phyloP scores from a whole-genome alignment of 1,140 invertebrate species.

The Zophobas morio region DNA sequence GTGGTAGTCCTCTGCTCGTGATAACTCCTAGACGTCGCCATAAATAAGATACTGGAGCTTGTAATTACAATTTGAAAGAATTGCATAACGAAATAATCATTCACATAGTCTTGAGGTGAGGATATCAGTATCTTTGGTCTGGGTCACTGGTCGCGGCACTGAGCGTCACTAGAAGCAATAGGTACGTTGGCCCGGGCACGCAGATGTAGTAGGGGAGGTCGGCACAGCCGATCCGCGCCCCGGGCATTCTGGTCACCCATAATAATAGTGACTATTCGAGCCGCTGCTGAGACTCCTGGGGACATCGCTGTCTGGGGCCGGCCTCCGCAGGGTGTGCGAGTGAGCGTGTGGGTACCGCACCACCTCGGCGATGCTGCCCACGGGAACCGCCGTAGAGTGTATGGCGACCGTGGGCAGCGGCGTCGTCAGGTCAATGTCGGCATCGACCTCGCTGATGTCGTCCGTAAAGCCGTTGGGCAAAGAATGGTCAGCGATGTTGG shows the following conservation, averaged over 20 bases:
- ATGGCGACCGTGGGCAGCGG: slow-evolving; percentile 68
- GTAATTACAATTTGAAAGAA: slow-evolving; percentile 37
- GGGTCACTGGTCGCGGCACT: slow-evolving; percentile 49
- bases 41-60: slow-evolving; percentile 13
- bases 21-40: background rate
- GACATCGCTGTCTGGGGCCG: slow-evolving; percentile 45
- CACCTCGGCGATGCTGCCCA: slow-evolving; percentile 63
- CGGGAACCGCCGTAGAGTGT: slow-evolving; percentile 53
- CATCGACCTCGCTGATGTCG: slow-evolving; percentile 81
- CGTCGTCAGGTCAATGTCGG: slow-evolving; percentile 79
- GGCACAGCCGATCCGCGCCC: slow-evolving; percentile 55
- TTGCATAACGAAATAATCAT: slow-evolving; percentile 38
- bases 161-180: slow-evolving; percentile 63
- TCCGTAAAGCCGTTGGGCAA: slow-evolving; percentile 80
- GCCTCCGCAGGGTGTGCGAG: slow-evolving; percentile 57
- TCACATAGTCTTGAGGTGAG: slow-evolving; percentile 50
- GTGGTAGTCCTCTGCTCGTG: too few species aligned
- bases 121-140: slow-evolving; percentile 54
- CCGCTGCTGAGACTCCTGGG: slow-evolving; percentile 56
- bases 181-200: slow-evolving; percentile 64
- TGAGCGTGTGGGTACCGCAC: slow-evolving; percentile 63
- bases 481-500: slow-evolving; percentile 72
- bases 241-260: slow-evolving; percentile 65
- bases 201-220: slow-evolving; percentile 57
- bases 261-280: slow-evolving; percentile 62